Base-by-base conservation (phyloP, 2,888 invertebrate genomes). In the Drosophila buzzatii region DNA sequence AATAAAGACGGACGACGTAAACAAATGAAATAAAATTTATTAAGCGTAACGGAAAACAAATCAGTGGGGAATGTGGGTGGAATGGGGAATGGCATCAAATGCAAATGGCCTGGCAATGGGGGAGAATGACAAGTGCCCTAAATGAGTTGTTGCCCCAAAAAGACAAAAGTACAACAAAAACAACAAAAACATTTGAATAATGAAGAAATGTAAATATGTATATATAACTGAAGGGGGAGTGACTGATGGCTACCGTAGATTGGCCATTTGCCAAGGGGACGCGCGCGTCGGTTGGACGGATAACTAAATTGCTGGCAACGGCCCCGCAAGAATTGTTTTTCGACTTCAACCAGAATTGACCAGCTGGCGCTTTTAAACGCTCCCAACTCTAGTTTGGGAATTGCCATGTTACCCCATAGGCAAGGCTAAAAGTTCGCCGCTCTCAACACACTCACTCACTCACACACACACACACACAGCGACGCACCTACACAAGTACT, bases 341-440 rank as follows among this genome's bases (percentile, higher is more conserved):
- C 12, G 41, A 57, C 63, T 68, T 72, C 45, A 62, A 42, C 45
- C 52, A 47, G 63, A 64, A 70, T 55, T 45, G 62, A 52, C 41
- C 64, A 72, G 75, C 64, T 71, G 61, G 23, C 58, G 51, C 56
- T 64, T 53, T 53, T 58, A 61, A 75, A 61, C 49, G 63, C 55
- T 64, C 51, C 68, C 64, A 68, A 68, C 76, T 65, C 61, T 76
- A 68, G 72, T 62, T 72, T 45, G 76, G 72, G 72, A 72, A 76
- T 76, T 59, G 52, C 45, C 57, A 39, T 42, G 57, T 65, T 12
- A 23, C 42, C 42, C 72, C 44, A 27, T 12, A 33, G 53, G 47
- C 59, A 49, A 51, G 57, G 59, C 60, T 65, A 69, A 69, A 73
- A 59, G 51, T 65, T 70, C 16, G 33, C 42, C 33, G 44, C 35